Evolutionary conservation across 2,888 invertebrate species (phyloP).

Genomic region (Nowickia ferox): DNA sequence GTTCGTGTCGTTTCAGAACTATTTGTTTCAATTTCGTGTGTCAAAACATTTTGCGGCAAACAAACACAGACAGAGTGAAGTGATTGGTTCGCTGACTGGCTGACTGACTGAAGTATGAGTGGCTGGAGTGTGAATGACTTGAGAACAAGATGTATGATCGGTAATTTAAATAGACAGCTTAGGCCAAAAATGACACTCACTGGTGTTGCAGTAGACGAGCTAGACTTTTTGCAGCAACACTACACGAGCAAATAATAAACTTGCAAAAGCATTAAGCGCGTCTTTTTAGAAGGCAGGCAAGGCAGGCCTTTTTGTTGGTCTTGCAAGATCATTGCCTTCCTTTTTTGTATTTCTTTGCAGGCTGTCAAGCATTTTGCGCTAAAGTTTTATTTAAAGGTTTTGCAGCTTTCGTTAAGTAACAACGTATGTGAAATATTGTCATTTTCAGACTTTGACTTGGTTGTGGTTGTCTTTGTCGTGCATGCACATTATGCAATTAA

Average conservation of each 20-base stretch:
- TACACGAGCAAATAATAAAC: constrained; percentile 11
- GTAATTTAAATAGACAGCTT: constrained; percentile 71
- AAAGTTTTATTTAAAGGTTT: constrained; percentile 14
- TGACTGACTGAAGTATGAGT: constrained; percentile 40
- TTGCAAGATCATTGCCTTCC: constrained; percentile 14
- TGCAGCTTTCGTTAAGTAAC: constrained; percentile 43
- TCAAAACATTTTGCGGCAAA: constrained; percentile 65
- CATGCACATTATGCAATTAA: constrained; percentile 70
- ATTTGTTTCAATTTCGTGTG: constrained; percentile 70
- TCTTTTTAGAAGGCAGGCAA: constrained; percentile 30
- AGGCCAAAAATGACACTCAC: constrained; percentile 69
- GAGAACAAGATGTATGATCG: constrained; percentile 70
- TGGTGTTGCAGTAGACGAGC: constrained; percentile 64
- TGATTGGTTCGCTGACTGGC: constrained; percentile 19
- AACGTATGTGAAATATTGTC: constrained; percentile 67
- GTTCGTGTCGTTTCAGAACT: constrained; percentile 64
- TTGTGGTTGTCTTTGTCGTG: constrained; percentile 56
- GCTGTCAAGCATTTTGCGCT: not conserved
- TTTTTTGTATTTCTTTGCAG: constrained; percentile 8
- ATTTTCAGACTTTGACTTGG: constrained; percentile 60
- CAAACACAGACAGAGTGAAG: constrained; percentile 30
- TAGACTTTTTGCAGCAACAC: constrained; percentile 34
- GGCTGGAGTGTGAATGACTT: constrained; percentile 68
- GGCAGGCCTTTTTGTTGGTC: not conserved
- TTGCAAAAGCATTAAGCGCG: constrained; percentile 14